A percentile compares a stretch with the other conserved stretches of the same genome.
Conservation (phyloP, 2,113 vertebrate species). For the Mus spicilegus region DNA sequence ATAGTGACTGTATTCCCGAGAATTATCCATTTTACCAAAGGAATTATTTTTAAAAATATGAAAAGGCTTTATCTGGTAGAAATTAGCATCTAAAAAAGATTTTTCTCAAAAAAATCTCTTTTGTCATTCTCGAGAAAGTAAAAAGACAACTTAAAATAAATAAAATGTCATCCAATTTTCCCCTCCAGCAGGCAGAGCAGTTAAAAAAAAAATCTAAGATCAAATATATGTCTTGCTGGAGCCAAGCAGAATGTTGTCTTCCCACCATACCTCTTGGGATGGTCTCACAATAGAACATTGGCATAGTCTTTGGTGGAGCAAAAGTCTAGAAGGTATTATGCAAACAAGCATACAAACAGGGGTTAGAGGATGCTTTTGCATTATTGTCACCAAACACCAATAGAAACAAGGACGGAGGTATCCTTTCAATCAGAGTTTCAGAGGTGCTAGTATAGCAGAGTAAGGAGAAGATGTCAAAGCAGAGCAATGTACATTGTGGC, state of each 20-base stretch:
- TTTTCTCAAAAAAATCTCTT: slow-evolving; percentile 52
- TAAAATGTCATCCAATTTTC: slow-evolving; percentile 70
- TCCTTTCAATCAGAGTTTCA: not conserved
- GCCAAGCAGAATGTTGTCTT: slow-evolving; percentile 3
- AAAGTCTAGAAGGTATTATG: not conserved
- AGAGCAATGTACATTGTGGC: not conserved
- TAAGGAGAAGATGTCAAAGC: not conserved
- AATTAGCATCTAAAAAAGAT: slow-evolving; percentile 66
- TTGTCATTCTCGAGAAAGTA: slow-evolving; percentile 47
- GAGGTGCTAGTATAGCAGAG: not conserved
- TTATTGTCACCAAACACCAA: not conserved
- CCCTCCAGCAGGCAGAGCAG: slow-evolving; percentile 22
- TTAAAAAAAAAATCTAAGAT: slow-evolving; percentile 28
- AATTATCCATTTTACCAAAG: slow-evolving; percentile 30
- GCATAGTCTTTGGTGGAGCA: not conserved
- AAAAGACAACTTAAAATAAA: slow-evolving; percentile 73
- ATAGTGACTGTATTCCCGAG: slow-evolving; percentile 52
- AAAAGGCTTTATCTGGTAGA: slow-evolving; percentile 53
- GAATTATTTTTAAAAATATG: slow-evolving; percentile 29
- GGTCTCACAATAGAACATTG: slow-evolving; percentile 1
- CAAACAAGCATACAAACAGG: not conserved
- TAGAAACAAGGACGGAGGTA: not conserved
- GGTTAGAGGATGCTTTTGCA: not conserved
- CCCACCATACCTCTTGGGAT: slow-evolving; percentile 28
- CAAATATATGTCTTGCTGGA: slow-evolving; percentile 29